phyloP scores from a whole-genome alignment of 2,797 vertebrate species.

The Chromobotia macracanthus region DNA sequence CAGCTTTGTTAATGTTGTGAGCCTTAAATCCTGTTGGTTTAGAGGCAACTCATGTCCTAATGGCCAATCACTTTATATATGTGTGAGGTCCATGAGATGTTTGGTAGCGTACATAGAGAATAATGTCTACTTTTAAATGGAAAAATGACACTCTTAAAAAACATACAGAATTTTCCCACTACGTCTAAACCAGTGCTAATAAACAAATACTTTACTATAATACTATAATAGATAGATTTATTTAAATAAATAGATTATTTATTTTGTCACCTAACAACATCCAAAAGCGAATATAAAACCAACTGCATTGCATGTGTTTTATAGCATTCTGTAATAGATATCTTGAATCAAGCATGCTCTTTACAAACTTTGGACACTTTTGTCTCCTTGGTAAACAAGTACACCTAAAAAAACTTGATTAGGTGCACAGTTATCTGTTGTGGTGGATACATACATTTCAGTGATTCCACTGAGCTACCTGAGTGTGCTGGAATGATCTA shows the following conservation, averaged over 20 bases:
- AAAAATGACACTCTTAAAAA: background rate
- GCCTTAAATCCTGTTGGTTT: background rate
- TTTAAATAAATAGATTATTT: background rate
- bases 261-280: background rate
- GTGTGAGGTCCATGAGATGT: constrained; percentile 4
- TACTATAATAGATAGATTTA: no score
- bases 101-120: constrained; percentile 21
- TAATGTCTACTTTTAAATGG: background rate
- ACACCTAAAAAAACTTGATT: background rate
- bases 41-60: constrained; percentile 18
- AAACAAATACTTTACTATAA: background rate
- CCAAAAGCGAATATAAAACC: background rate
- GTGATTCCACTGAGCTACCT: background rate
- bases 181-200: background rate
- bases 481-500: no score
- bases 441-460: background rate
- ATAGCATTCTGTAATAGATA: no score
- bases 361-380: no score
- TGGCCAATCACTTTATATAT: constrained; percentile 8
- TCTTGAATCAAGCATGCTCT: no score
- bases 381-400: background rate
- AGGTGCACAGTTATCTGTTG: background rate
- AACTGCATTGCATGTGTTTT: background rate
- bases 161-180: background rate
- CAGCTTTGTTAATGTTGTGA: constrained; percentile 27